These are phyloP conservation scores for Bombus impatiens DNA, from an alignment of 1,140 invertebrate genomes.

Conservation along the genomic window DNA sequence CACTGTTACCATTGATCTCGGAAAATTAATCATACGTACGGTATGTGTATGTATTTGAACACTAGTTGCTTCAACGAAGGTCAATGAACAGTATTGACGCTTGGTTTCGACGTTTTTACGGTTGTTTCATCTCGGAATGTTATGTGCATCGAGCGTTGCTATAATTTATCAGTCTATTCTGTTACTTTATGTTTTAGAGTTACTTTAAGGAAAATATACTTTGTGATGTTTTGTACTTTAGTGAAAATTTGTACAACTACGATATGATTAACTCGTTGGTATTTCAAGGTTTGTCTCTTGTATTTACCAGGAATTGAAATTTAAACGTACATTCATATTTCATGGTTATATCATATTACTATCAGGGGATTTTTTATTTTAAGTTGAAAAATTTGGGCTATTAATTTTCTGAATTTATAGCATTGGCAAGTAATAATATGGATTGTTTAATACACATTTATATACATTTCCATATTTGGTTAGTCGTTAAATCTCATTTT, in stretches of 20 bases:
- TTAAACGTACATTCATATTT: background rate
- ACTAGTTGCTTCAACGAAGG: conserved; percentile 51
- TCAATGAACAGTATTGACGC: conserved; percentile 44
- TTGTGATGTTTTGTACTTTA: background rate
- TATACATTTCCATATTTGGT: background rate
- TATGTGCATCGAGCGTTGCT: background rate
- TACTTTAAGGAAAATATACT: background rate
- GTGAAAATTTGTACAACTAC: background rate
- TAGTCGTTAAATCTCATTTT: background rate
- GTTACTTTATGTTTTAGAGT: background rate
- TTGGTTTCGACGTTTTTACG: conserved; percentile 20
- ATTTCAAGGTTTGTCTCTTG: background rate
- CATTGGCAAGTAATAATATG: background rate
- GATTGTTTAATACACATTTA: background rate
- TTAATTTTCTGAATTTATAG: background rate
- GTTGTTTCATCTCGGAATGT: too few relatives aligned
- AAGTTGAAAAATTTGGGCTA: background rate
- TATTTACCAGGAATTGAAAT: background rate
- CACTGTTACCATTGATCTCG: background rate
- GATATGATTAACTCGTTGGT: background rate
- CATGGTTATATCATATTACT: background rate
- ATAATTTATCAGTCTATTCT: background rate
- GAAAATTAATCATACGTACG: conserved; percentile 18
- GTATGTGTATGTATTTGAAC: conserved; percentile 12
- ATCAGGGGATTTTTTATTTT: too few relatives aligned